Evolutionary conservation across 92 coral and sea anemone species (phyloP).

Genomic region (Pocillopora grandis): DNA sequence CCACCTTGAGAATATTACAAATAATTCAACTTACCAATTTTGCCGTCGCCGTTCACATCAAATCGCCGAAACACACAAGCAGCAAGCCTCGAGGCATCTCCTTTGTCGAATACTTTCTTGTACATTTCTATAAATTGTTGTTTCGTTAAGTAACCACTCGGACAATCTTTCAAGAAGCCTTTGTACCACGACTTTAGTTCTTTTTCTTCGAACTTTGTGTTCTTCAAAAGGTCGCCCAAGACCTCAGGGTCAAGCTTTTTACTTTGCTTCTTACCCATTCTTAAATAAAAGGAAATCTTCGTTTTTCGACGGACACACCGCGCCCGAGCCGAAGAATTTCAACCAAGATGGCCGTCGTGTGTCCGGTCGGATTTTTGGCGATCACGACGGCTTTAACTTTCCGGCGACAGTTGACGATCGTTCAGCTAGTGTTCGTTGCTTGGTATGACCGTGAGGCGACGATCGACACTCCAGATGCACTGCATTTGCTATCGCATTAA

Average conservation of each 20-base stretch:
- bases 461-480: slow-evolving; percentile 26
- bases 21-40: slow-evolving; percentile 78
- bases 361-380: neutral
- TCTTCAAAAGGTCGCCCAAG: slow-evolving; percentile 81
- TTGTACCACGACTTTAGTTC: slow-evolving; percentile 95
- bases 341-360: slow-evolving; percentile 15
- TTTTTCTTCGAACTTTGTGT: slow-evolving; percentile 95
- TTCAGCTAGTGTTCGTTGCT: slow-evolving; percentile 5
- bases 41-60: slow-evolving; percentile 94
- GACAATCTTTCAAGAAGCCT: slow-evolving; percentile 96
- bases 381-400: neutral
- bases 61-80: slow-evolving; percentile 94
- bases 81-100: slow-evolving; percentile 93
- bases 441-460: slow-evolving; percentile 25
- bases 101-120: slow-evolving; percentile 92
- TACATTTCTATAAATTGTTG: slow-evolving; percentile 97
- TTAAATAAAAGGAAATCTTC: slow-evolving; percentile 5
- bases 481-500: slow-evolving; percentile 46
- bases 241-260: slow-evolving; percentile 89
- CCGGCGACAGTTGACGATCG: neutral
- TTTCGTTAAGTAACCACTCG: slow-evolving; percentile 88
- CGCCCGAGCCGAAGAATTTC: slow-evolving; percentile 3
- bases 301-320: neutral
- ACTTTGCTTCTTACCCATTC: slow-evolving; percentile 97
- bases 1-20: slow-evolving; percentile 3